A percentile compares a stretch with the other conserved stretches of the same genome.
Evolutionary conservation across 2,797 vertebrate genomes (phyloP).

Genomic region (Peromyscus melanophrys): DNA sequence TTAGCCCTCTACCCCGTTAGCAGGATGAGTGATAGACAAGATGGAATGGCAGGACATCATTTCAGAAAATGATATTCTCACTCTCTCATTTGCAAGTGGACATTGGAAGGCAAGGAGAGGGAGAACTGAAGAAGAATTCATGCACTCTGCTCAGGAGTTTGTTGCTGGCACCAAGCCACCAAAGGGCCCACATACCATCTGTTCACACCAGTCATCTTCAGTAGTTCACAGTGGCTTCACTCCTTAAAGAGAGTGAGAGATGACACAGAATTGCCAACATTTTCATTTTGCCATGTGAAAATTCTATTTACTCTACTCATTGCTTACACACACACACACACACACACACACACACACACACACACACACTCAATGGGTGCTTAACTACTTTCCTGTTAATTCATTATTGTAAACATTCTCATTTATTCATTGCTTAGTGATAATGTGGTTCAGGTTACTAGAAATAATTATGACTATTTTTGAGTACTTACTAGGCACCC

Average conservation of each 20-base stretch:
- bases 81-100: not conserved
- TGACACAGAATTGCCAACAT: not conserved
- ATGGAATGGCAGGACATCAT: not conserved
- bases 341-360: not conserved
- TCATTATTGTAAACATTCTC: not conserved
- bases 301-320: not conserved
- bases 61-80: not conserved
- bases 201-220: not conserved
- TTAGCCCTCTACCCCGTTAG: not conserved
- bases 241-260: not conserved
- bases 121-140: too few species aligned
- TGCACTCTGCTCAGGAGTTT: not conserved
- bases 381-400: not conserved
- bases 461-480: not conserved
- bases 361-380: not conserved
- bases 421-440: not conserved
- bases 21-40: not conserved
- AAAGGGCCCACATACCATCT: not conserved
- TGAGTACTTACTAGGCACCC: not conserved
- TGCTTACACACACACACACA: not conserved
- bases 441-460: not conserved
- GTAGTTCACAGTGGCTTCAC: too few species aligned
- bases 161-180: not conserved
- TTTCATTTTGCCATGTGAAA: constrained; percentile 52
- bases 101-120: not conserved